A percentile compares a stretch with the other conserved stretches of the same genome.
phyloP scores from a whole-genome alignment of 2,113 vertebrate species.

The Vidua macroura region DNA sequence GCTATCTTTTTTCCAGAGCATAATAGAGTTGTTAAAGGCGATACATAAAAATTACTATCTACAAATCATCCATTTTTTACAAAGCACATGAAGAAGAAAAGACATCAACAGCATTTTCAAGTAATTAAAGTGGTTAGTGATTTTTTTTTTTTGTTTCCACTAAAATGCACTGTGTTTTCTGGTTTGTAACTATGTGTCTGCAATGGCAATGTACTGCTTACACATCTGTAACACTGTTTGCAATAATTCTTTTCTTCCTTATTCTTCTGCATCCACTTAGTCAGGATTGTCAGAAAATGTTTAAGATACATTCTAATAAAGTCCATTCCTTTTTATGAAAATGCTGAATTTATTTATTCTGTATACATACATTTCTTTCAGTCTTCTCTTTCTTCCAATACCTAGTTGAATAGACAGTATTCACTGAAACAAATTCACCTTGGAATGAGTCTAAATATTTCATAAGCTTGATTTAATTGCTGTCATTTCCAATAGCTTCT shows the following conservation, averaged over 20 bases:
- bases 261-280: background rate
- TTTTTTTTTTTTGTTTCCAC: background rate
- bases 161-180: background rate
- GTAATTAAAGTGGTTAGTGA: background rate
- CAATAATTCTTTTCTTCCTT: background rate
- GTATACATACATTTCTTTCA: background rate
- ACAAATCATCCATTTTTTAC: background rate
- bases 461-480: slow-evolving; percentile 64
- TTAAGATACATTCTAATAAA: background rate
- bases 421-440: slow-evolving; percentile 25
- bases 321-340: background rate
- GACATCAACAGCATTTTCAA: background rate
- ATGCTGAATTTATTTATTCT: background rate
- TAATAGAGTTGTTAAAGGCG: background rate
- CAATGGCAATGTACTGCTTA: background rate
- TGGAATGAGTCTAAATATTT: slow-evolving; percentile 59
- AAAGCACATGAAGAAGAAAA: background rate
- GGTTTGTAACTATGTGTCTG: background rate
- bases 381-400: background rate
- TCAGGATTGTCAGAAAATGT: background rate
- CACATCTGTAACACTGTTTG: background rate
- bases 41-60: background rate
- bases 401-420: background rate
- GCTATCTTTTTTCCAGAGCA: background rate
- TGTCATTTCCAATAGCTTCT: slow-evolving; percentile 51